Base-by-base conservation (phyloP, 1,140 invertebrate species). In the Pseudomyrmex gracilis region DNA sequence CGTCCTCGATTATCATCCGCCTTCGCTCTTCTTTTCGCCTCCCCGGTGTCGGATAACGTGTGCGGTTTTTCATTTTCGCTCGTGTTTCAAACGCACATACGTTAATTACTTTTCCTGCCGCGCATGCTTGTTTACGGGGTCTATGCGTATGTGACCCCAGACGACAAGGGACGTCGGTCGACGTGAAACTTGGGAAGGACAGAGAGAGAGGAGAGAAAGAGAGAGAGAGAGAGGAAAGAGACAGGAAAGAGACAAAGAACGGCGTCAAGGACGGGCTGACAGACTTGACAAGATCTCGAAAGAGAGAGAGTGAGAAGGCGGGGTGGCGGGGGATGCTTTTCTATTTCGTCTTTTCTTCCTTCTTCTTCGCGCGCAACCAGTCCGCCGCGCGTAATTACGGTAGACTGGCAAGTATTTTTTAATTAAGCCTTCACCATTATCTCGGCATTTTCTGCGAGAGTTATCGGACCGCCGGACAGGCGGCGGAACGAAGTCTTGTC, bases 351-450 rank as follows among this genome's bases (percentile, higher is more conserved):
- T n/a, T 15, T 49, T n/a, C 47, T 64, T 47, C 22, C 15, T 7
- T 63, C n/a, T 43, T 7, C 12, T 9, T 34, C 2, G 49, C 61
- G 1, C 63, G 9, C 22, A 51, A 83, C 47, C 17, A 51, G 60
- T 57, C 70, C 57, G n/a, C 12, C 67, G 61, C 71, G 82, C 71
- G 82, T 83, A 73, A 87, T 85, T 87, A 85, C 68, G 67, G 71
- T 34, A 24, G 66, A 13, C 60, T 53, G 34, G 78, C 83, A 71
- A 87, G 82, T 85, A 87, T 90, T 90, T 90, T 90, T 90, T 87
- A 90, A 90, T 90, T 90, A 90, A 90, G 63, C 47, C 55, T 51
- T n/a, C 15, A 17, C 45, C 64, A 58, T 49, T 13, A 17, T 43
- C 24, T 76, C 57, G 43, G 80, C 43, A 87, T 87, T 80, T 80